phyloP scores from a whole-genome alignment of 2,113 vertebrate genomes.

The Edolisoma coerulescens region DNA sequence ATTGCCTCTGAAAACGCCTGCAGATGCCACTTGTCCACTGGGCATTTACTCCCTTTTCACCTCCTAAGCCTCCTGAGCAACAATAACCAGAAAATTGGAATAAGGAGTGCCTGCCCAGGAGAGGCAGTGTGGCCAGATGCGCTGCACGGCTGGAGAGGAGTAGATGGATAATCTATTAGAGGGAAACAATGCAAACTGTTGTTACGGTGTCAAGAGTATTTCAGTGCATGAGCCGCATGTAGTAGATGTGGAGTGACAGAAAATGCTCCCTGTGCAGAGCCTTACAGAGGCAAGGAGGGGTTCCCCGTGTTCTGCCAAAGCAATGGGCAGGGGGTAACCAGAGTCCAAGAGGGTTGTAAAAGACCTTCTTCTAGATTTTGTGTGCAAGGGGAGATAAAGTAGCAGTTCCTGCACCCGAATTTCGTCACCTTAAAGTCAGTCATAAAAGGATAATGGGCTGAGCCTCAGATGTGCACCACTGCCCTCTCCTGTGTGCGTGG shows the following conservation, averaged over 20 bases:
- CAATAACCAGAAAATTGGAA: not conserved
- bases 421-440: not conserved
- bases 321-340: accelerated
- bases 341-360: not conserved
- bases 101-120: not conserved
- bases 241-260: not conserved
- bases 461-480: not conserved
- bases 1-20: not conserved
- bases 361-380: not conserved
- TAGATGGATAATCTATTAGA: conserved; percentile 15
- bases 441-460: not conserved
- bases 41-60: not conserved
- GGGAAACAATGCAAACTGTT: not conserved
- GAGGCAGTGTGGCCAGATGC: conserved; percentile 18
- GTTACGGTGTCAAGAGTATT: not conserved
- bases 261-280: not conserved
- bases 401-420: accelerated
- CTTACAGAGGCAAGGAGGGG: not conserved
- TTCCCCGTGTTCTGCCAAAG: not conserved
- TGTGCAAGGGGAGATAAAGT: not conserved
- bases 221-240: not conserved
- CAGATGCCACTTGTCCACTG: not conserved
- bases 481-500: not conserved
- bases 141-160: conserved; percentile 34
- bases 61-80: not conserved